Evolutionary conservation across 2,888 invertebrate species (phyloP).

Genomic region (Rapana venosa): DNA sequence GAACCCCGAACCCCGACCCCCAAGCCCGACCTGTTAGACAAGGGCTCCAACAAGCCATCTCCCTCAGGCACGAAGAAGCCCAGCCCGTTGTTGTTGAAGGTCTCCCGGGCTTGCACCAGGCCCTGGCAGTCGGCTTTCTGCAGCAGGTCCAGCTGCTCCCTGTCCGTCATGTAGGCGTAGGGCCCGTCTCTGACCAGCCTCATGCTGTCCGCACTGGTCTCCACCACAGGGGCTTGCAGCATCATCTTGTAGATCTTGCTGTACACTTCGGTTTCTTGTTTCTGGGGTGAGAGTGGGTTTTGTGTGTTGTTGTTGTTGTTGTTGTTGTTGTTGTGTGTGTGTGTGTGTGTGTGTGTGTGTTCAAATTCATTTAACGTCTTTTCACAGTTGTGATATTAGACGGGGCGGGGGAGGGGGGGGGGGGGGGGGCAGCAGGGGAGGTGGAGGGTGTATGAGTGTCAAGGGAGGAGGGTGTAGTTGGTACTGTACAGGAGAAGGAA

Average conservation of each 20-base stretch:
- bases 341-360: too few relatives aligned
- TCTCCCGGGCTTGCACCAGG: constrained; percentile 43
- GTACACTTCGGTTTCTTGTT: constrained; percentile 46
- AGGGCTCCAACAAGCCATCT: not conserved
- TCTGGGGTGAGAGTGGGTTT: constrained; percentile 24
- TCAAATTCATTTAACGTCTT: too few relatives aligned
- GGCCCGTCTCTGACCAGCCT: constrained; percentile 41
- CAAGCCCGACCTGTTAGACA: constrained; percentile 26
- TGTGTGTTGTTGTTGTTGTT: too few relatives aligned
- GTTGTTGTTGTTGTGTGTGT: too few relatives aligned
- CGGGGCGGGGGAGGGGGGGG: too few relatives aligned
- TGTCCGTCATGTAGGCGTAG: constrained; percentile 37
- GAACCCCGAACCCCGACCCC: not conserved
- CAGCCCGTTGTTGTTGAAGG: constrained; percentile 50
- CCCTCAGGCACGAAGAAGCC: constrained; percentile 45
- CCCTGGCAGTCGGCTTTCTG: constrained; percentile 39
- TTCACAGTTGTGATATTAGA: too few relatives aligned
- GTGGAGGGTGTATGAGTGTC: too few relatives aligned
- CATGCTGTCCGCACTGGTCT: constrained; percentile 50
- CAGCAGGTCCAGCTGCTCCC: constrained; percentile 48
- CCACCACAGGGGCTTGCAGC: constrained; percentile 50
- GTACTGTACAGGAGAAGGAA: too few relatives aligned
- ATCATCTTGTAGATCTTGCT: constrained; percentile 52
- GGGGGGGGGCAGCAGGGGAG: too few relatives aligned
- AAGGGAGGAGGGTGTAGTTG: too few relatives aligned